Base-by-base conservation (phyloP, 2,797 vertebrate species). In the Sebastes minor region DNA sequence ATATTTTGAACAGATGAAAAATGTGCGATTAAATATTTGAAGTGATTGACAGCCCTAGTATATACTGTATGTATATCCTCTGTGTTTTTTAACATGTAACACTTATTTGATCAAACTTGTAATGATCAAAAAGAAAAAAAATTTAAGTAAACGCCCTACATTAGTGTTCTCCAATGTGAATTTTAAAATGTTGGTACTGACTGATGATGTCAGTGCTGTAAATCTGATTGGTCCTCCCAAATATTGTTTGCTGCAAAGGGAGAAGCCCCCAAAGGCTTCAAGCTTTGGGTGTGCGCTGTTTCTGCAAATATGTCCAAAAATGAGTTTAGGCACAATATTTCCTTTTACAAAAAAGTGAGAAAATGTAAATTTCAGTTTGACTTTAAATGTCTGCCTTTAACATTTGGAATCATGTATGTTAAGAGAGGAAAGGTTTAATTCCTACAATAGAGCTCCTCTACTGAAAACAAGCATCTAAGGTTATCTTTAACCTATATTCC, bases 401-500 rank as follows among this genome's bases (percentile, higher is more conserved):
- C 23, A 9, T 28, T 23, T 59, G 8, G 9, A 67, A 14, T 56
- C 5, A 32, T 14, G 18, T 22, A 8, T 3, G 6, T 12, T 4
- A 65, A 55, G 8, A 57, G 27, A 49, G 20, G 14, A 52, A 27
- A 16, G 5, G 12, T 42, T 56, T 20, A 6, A 42, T 53, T 55
- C 8, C n/a, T 33, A 1, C 32, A 8, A n/a, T 1, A 7, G 20
- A 62, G 57, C 73, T 71, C 27, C 46, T 68, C 53, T 33, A n/a
- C 9, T 28, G 67, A 30, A 61, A 73, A 22, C 52, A 65, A 28
- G 25, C n/a, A 25, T 66, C 61, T 90, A 56, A 74, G 77, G 25
- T 81, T 77, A 76, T 63, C 53, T 57, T 76, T 71, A 88, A 84
- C 81, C 81, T 85, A 87, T 81, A 87, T 85, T 84, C 70, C 74